Evolutionary conservation across 2,888 invertebrate genomes (phyloP), one percentile per base, ranked within the genome.

Genomic region (Nomada hirtipes): DNA sequence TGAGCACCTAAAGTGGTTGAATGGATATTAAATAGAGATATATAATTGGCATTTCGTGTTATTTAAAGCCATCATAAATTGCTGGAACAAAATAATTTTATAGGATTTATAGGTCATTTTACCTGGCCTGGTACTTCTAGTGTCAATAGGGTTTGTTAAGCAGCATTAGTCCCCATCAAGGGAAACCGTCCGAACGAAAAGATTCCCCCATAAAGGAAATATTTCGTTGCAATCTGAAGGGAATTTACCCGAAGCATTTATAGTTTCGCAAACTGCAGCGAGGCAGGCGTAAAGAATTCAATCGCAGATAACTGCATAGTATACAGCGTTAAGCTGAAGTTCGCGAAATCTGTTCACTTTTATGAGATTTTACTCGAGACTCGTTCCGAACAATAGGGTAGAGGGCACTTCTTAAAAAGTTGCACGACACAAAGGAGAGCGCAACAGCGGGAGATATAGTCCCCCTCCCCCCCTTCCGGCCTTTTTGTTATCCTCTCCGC

Each of bases 381-480:
- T n/a, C 23, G 52, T 9, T 20, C n/a, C 29, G 36, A 67, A 67
- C 67, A 67, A 67, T 67, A 36, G 52, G 67, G 36, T 7, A 36
- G 20, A 52, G 52, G 52, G 52, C 67, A 53, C 67, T 67, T 67
- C 36, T 53, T 47, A 52, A 67, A 67, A 67, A 67, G 52, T 67
- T 67, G 67, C 52, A 10, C n/a, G 29, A 36, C 67, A 67, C 67
- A 53, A 67, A 67, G 36, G 65, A 52, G 29, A 29, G 20, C 36
- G 52, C 4, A 67, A 67, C 67, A 36, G n/a, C 67, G 20, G 52
- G n/a, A 20, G 67, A 29, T 52, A 52, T 15, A 67, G 52, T 10
- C 2, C 1, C 26, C n/a, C n/a, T n/a, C 1, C 10, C 47, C 1
- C 11, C 11, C 11, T 10, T 36, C n/a, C 20, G 2, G 0, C 20